These are phyloP conservation scores for Hedychridium roseum DNA, from an alignment of 2,888 invertebrate genomes.

Conservation along the genomic window DNA sequence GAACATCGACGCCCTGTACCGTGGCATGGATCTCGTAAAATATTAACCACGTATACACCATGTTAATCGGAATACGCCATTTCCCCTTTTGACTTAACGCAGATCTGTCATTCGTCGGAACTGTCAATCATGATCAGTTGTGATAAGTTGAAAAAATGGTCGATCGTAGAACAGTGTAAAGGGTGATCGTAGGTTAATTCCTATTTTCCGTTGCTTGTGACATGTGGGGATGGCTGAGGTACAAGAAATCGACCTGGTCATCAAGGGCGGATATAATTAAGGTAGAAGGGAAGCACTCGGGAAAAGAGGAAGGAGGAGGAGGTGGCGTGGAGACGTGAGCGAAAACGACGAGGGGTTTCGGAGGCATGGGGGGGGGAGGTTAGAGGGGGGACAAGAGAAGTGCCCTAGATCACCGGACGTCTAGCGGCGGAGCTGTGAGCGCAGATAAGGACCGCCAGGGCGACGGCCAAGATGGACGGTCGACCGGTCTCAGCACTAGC, in stretches of 20 bases:
- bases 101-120: no score
- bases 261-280: slow-evolving; percentile 51
- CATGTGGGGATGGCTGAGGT: no score
- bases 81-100: no score
- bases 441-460: slow-evolving; percentile 63
- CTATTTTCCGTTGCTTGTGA: no score
- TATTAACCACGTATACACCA: no score
- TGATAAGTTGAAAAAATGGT: no score
- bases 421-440: slow-evolving; percentile 63
- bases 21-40: slow-evolving; percentile 34
- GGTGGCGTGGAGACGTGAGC: slow-evolving; percentile 39
- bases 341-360: slow-evolving; percentile 10
- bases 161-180: no score
- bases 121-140: no score
- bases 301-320: slow-evolving; percentile 17
- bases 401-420: slow-evolving; percentile 63
- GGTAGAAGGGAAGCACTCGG: slow-evolving; percentile 31
- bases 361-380: slow-evolving; percentile 14
- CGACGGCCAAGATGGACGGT: slow-evolving; percentile 64
- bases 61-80: no score
- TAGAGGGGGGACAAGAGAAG: slow-evolving; percentile 44
- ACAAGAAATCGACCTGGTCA: no score
- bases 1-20: slow-evolving; percentile 15
- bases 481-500: slow-evolving; percentile 58
- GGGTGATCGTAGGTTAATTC: no score